phyloP scores from a whole-genome alignment of 2,797 vertebrate genomes.

The Xenopus petersii region DNA sequence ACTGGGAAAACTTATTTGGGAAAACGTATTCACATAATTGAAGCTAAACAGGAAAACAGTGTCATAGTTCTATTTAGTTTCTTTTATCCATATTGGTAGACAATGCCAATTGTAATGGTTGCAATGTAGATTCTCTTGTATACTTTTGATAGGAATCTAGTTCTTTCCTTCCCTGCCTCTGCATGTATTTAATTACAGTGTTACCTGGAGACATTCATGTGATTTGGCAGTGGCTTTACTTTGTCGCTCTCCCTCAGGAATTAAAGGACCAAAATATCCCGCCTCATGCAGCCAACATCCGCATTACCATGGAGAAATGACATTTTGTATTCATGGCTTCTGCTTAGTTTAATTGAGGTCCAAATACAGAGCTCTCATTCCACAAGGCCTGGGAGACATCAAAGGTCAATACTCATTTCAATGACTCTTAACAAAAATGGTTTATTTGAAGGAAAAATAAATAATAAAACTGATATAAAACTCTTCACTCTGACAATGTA shows the following conservation, averaged over 20 bases:
- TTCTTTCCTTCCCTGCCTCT: no score
- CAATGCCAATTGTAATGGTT: no score
- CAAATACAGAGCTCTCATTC: slow-evolving; percentile 43
- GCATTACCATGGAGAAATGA: slow-evolving; percentile 31
- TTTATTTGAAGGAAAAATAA: slow-evolving; percentile 36
- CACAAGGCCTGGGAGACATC: slow-evolving; percentile 37
- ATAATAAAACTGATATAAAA: slow-evolving; percentile 5
- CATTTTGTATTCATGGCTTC: slow-evolving; percentile 47
- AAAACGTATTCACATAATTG: no score
- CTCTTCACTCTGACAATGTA: no score
- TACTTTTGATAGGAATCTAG: no score
- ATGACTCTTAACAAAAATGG: slow-evolving; percentile 37
- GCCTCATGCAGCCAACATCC: slow-evolving; percentile 9
- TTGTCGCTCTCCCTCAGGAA: neutral
- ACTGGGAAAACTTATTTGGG: no score
- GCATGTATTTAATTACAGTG: neutral
- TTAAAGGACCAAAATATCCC: slow-evolving; percentile 9
- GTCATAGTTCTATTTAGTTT: no score
- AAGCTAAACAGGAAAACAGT: no score
- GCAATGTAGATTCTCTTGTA: no score
- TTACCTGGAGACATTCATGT: neutral
- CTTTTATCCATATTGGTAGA: no score
- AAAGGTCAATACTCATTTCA: slow-evolving; percentile 44
- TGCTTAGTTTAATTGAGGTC: slow-evolving; percentile 46
- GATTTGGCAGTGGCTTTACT: slow-evolving; percentile 16